A percentile compares a stretch with the other conserved stretches of the same genome.
Conservation (phyloP, 2,888 invertebrate species). For the Tipula lateralis region DNA sequence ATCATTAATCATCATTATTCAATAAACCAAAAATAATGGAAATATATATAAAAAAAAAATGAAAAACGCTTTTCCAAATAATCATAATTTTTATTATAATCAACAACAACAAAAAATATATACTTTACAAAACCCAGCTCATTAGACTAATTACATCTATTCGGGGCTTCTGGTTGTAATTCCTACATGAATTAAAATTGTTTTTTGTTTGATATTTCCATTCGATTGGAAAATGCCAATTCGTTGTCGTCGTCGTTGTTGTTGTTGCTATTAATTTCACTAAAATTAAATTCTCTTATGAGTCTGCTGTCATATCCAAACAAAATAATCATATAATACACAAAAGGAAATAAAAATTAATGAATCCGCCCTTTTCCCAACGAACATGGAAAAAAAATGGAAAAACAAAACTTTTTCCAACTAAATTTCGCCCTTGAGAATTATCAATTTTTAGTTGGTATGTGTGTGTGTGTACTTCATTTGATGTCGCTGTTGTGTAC, state of each 20-base stretch:
- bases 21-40: neutral
- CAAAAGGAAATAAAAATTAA: conserved; percentile 9
- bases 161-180: conserved; percentile 7
- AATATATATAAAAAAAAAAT: neutral
- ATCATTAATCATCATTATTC: conserved; percentile 24
- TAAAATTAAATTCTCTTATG: neutral
- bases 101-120: neutral
- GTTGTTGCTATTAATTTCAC: neutral
- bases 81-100: neutral
- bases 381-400: neutral
- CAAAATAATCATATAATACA: conserved; percentile 19
- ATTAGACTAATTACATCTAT: conserved; percentile 19
- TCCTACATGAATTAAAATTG: neutral
- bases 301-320: conserved; percentile 15
- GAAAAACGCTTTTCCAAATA: neutral
- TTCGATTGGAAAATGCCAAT: neutral
- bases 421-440: conserved; percentile 24
- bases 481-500: neutral
- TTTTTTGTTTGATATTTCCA: neutral
- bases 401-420: neutral
- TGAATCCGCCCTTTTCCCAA: conserved; percentile 9
- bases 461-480: neutral
- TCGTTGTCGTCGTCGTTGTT: neutral
- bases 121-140: neutral
- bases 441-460: conserved; percentile 11